phyloP scores from a whole-genome alignment of 1,140 invertebrate genomes.

The Sinonovacula constricta region DNA sequence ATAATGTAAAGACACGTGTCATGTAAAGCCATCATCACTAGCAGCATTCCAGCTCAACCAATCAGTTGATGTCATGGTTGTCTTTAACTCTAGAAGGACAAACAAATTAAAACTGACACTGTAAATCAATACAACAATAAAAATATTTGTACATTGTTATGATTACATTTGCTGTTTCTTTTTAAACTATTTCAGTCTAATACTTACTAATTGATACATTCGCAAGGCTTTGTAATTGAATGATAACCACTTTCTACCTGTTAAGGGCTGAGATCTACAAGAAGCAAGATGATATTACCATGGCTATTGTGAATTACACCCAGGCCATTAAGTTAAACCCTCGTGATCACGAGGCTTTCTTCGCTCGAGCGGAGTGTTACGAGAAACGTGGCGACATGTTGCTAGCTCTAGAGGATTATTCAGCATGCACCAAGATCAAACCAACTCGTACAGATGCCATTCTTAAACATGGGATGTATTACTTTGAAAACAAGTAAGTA shows the following conservation, averaged over 20 bases:
- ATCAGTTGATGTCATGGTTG: too few relatives aligned
- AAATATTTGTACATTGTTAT: too few relatives aligned
- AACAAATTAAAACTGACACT: too few relatives aligned
- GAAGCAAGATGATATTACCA: conserved; percentile 70
- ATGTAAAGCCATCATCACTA: too few relatives aligned
- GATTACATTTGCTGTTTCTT: too few relatives aligned
- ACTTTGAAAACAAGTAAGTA: conserved; percentile 76
- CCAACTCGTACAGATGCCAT: conserved; percentile 76
- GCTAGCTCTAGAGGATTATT: conserved; percentile 77
- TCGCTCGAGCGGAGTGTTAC: conserved; percentile 76
- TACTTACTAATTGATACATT: too few relatives aligned
- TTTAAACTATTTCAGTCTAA: too few relatives aligned
- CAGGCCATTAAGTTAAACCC: conserved; percentile 77
- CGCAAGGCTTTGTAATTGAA: too few relatives aligned
- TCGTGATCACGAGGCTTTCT: conserved; percentile 76
- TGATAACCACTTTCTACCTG: not conserved
- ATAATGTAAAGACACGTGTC: too few relatives aligned
- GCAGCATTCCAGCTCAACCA: too few relatives aligned
- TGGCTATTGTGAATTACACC: conserved; percentile 77
- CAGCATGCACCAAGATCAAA: conserved; percentile 71
- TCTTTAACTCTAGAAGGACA: too few relatives aligned
- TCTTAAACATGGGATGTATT: conserved; percentile 77
- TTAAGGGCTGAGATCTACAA: conserved; percentile 75
- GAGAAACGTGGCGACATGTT: conserved; percentile 75
- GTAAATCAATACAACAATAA: too few relatives aligned